Base-by-base conservation (phyloP, 2,888 invertebrate species). In the Caenorhabditis japonica region DNA sequence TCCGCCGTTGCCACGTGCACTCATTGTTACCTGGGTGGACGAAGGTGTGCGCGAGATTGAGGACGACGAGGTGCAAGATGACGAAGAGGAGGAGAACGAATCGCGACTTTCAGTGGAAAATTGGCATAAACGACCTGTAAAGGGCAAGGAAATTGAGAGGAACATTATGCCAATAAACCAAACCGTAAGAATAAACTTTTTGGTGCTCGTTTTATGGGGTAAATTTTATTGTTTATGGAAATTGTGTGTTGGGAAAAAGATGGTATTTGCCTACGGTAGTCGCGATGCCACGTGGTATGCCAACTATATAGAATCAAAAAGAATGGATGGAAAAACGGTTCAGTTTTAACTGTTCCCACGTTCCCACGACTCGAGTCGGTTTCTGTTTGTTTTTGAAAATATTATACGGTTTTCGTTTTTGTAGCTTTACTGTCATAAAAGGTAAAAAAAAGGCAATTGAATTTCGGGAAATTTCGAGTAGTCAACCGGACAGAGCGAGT, bases 341-440 rank as follows among this genome's bases (percentile, higher is more conserved):
- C n/a, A n/a, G n/a, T n/a, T n/a, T n/a, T n/a, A n/a, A n/a, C n/a
- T n/a, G n/a, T n/a, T n/a, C n/a, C n/a, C n/a, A n/a, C 17, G 15
- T 41, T 41, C 43, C 43, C 43, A 43, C 43, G 43, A 17, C 41
- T 17, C 15, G 5, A 13, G 39, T n/a, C n/a, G n/a, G n/a, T n/a
- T n/a, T 47, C 46, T 58, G 46, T 58, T 58, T 58, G 58, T 13
- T 13, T n/a, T 13, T 15, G 19, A 30, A 19, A 19, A 47, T 33
- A 47, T 19, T 27, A 27, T 47, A 10, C 27, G n/a, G 27, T 23
- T 33, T 51, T 60, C 47, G 49, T 59, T 59, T 59, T 38, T 36
- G 19, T 3, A 4, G 12, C 4, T 41, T 41, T 15, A 4, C 4
- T 8, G 41, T 15, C 7, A 41, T 4, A 4, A 41, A 17, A 19